Conservation (phyloP, 2,797 vertebrate species). For the Urocyon cinereoargenteus region DNA sequence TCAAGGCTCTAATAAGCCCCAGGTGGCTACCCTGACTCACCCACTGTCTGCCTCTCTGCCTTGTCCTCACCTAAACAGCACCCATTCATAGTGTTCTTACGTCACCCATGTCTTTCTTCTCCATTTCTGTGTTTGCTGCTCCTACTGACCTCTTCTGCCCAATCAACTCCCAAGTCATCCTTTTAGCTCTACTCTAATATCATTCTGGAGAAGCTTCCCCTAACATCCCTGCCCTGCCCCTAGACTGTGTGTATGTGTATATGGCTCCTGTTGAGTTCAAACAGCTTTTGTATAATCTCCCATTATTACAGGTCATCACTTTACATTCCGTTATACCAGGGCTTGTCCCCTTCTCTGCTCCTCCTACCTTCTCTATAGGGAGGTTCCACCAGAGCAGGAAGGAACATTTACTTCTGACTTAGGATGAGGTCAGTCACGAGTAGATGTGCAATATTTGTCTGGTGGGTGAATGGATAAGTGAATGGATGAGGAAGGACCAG, state of each 20-base stretch:
- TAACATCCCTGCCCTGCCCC: neutral
- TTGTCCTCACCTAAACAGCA: neutral
- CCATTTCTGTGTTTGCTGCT: rapidly evolving
- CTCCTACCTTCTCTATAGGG: neutral
- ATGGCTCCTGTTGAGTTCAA: neutral
- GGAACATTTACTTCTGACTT: neutral
- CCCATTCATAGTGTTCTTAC: neutral
- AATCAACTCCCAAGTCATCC: neutral
- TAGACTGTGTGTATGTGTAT: neutral
- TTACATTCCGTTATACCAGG: neutral
- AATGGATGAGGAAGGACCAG: neutral
- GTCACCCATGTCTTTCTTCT: neutral
- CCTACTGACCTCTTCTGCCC: neutral
- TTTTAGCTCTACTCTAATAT: neutral
- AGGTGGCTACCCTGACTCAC: rapidly evolving
- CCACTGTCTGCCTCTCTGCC: neutral
- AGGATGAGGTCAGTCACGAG: neutral
- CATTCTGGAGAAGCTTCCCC: neutral
- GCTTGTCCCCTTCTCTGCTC: neutral
- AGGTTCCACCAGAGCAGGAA: neutral
- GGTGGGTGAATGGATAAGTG: neutral
- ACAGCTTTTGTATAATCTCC: neutral
- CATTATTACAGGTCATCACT: neutral
- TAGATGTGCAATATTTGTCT: neutral
- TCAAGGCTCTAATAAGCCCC: neutral